Conservation (phyloP, 2,797 vertebrate species). For the Martes flavigula region DNA sequence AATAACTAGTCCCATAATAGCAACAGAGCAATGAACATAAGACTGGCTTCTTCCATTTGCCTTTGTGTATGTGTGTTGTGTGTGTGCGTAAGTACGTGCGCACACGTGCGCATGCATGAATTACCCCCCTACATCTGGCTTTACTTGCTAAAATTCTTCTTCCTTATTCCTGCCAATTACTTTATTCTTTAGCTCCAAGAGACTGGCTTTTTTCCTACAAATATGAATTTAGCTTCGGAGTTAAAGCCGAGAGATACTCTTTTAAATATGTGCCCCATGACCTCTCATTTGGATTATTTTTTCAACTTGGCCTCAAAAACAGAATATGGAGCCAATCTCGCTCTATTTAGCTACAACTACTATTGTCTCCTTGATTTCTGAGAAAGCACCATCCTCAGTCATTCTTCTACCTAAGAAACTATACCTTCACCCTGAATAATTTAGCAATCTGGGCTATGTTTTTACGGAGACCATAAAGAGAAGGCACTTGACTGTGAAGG, state of each 20-base stretch:
- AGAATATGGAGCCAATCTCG: neutral
- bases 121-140: slow-evolving; percentile 30
- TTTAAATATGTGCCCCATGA: slow-evolving; percentile 42
- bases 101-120: neutral
- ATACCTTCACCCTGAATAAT: slow-evolving; percentile 30
- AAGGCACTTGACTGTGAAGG: slow-evolving; percentile 44
- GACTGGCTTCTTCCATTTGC: slow-evolving; percentile 19
- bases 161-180: slow-evolving; percentile 43
- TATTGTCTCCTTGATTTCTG: slow-evolving; percentile 38
- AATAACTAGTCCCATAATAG: slow-evolving; percentile 59
- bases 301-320: slow-evolving; percentile 29
- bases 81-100: neutral
- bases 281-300: slow-evolving; percentile 47
- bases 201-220: slow-evolving; percentile 48
- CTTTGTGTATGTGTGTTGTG: neutral
- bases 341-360: slow-evolving; percentile 17
- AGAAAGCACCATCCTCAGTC: neutral
- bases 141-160: slow-evolving; percentile 37
- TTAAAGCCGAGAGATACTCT: slow-evolving; percentile 46
- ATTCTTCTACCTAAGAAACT: slow-evolving; percentile 39
- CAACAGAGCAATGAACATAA: slow-evolving; percentile 39
- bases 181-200: slow-evolving; percentile 58
- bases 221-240: slow-evolving; percentile 55
- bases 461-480: neutral
- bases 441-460: neutral